A percentile compares a stretch with the other conserved stretches of the same genome.
Conservation (phyloP, 1,140 invertebrate genomes). For the Colletes latitarsis region DNA sequence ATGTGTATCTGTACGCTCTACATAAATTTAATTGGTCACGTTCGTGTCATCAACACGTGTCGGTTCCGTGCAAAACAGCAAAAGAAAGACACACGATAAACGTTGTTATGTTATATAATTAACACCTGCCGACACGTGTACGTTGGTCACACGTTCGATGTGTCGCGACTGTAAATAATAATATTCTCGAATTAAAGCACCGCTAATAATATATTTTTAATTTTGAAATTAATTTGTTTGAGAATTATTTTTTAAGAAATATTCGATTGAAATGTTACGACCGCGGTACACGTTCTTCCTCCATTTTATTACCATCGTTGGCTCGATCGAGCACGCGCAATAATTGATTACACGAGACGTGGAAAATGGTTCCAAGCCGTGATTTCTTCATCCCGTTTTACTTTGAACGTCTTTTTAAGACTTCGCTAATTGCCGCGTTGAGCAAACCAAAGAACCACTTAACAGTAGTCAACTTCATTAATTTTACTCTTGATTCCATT, state of each 20-base stretch:
- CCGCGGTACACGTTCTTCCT: background rate
- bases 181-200: background rate
- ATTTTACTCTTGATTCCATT: background rate
- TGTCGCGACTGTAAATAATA: background rate
- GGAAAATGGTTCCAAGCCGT: background rate
- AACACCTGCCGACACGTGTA: background rate
- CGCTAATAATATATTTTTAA: background rate
- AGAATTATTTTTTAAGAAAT: background rate
- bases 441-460: background rate
- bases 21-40: background rate
- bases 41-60: background rate
- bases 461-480: background rate
- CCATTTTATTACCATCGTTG: background rate
- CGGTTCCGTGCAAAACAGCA: background rate
- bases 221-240: background rate
- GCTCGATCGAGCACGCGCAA: background rate
- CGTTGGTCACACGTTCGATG: background rate
- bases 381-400: background rate
- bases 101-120: conserved; percentile 22
- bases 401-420: background rate
- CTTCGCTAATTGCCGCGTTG: conserved; percentile 1
- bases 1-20: background rate
- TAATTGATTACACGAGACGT: background rate
- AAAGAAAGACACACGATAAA: background rate
- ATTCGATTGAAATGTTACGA: background rate